Percentiles rank a stretch among this genome's conserved stretches.
These are phyloP conservation scores for Bombylius discolor DNA, from an alignment of 2,888 invertebrate species.

Conservation along the genomic window DNA sequence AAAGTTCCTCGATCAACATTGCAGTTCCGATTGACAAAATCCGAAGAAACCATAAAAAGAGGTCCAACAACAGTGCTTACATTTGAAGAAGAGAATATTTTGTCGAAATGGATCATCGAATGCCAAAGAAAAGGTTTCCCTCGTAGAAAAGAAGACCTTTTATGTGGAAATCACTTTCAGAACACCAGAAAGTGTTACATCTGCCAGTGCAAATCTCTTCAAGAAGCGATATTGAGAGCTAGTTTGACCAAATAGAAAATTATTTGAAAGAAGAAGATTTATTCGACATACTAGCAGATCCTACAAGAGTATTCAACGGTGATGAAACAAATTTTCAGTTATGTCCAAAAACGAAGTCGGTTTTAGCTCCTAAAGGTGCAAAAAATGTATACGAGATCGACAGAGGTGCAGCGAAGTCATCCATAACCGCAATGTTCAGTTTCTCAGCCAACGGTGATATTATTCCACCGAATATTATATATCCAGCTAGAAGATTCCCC, in stretches of 20 bases:
- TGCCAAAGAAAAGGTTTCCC: too few relatives aligned
- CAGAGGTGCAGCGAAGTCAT: neutral
- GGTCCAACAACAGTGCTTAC: neutral
- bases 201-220: neutral
- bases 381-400: neutral
- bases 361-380: constrained; percentile 1
- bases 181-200: too few relatives aligned
- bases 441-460: neutral
- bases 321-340: constrained; percentile 2
- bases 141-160: neutral
- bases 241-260: too few relatives aligned
- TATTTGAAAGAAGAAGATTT: neutral
- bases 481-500: neutral
- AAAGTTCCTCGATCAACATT: too few relatives aligned
- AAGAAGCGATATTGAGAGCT: neutral
- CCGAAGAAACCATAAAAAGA: neutral
- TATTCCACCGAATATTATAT: neutral
- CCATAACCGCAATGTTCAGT: neutral
- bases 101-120: neutral
- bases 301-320: neutral
- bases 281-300: neutral
- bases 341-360: constrained; percentile 1
- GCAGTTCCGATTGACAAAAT: too few relatives aligned
- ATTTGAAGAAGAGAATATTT: neutral
- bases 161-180: neutral